phyloP scores from a whole-genome alignment of 2,113 vertebrate genomes.

The Neomonachus schauinslandi region DNA sequence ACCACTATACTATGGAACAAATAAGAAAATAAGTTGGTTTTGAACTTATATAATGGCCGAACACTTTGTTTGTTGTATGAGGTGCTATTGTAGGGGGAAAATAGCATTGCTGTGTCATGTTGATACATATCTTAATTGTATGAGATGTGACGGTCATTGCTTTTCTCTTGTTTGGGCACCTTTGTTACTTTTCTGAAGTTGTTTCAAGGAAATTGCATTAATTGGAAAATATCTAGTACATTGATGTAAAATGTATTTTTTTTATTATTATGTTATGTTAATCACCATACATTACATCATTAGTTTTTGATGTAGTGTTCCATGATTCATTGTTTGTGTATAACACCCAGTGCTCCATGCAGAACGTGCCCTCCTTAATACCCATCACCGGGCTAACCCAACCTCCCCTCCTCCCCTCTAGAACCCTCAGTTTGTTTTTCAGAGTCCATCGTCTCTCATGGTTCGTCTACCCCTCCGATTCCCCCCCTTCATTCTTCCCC shows the following conservation, averaged over 20 bases:
- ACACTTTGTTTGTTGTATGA: background rate
- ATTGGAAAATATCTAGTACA: slow-evolving; percentile 47
- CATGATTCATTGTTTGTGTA: no score
- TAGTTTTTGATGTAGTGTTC: no score
- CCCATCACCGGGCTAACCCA: no score
- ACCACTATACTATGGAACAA: background rate
- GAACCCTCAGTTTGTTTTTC: no score
- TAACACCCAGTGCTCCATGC: no score
- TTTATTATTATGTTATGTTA: background rate
- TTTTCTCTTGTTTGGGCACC: background rate
- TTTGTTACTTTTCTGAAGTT: background rate
- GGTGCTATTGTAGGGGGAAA: background rate
- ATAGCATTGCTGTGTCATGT: background rate
- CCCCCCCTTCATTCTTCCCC: no score
- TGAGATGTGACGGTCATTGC: background rate
- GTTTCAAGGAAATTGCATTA: slow-evolving; percentile 44
- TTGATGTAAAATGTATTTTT: slow-evolving; percentile 5
- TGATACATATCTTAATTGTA: background rate
- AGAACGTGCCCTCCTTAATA: no score
- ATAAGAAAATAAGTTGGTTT: background rate
- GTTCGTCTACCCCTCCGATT: no score
- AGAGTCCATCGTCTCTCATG: no score
- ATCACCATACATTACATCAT: no score
- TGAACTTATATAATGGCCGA: background rate
- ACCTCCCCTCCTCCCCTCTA: no score